phyloP scores from a whole-genome alignment of 1,140 invertebrate genomes.

The Neotoxoptera formosana region DNA sequence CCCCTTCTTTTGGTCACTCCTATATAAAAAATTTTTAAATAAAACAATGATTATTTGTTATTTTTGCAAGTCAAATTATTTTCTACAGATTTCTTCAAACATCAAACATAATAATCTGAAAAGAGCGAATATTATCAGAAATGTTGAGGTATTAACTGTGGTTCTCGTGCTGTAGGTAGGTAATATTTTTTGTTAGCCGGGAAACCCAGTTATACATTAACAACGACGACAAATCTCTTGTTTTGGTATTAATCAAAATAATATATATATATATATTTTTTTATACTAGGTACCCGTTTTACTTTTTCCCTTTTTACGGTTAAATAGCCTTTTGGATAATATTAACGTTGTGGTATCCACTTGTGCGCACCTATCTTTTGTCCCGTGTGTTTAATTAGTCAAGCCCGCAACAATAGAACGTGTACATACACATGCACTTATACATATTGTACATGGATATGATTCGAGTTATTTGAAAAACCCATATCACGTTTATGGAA shows the following conservation, averaged over 20 bases:
- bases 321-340: neutral
- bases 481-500: neutral
- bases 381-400: conserved; percentile 15
- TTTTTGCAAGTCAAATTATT: neutral
- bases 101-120: neutral
- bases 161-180: neutral
- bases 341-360: neutral
- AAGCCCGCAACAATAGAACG: neutral
- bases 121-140: neutral
- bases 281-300: neutral
- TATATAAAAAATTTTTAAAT: too few species aligned
- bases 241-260: neutral
- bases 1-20: too few species aligned
- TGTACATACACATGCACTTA: neutral
- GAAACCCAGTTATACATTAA: neutral
- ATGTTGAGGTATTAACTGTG: neutral
- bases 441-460: neutral
- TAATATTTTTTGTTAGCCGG: neutral
- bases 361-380: neutral
- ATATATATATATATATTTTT: neutral
- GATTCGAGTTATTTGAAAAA: neutral
- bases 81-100: neutral
- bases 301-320: neutral
- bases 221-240: neutral
- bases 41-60: neutral